Percentiles rank a stretch among this genome's conserved stretches.
phyloP scores from a whole-genome alignment of 1,140 invertebrate genomes.

The Solenopsis fugax region DNA sequence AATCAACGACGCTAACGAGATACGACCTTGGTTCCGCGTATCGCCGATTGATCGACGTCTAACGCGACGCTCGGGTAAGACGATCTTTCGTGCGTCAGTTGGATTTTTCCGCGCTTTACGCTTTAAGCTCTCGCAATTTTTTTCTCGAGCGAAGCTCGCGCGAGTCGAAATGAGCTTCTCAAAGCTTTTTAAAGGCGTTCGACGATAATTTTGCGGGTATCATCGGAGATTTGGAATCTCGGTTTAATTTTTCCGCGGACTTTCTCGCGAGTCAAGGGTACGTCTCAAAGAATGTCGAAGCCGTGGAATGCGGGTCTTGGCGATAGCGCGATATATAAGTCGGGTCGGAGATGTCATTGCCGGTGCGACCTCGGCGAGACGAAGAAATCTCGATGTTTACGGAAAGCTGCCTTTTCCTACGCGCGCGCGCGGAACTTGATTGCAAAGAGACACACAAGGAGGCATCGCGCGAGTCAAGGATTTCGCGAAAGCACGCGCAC shows the following conservation, averaged over 20 bases:
- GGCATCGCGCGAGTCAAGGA: conserved; percentile 35
- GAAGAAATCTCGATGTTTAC: conserved; percentile 41
- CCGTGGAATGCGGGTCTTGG: conserved; percentile 2
- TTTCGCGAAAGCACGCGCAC: conserved; percentile 29
- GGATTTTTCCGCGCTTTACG: neutral
- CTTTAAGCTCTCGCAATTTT: neutral
- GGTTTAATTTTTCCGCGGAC: neutral
- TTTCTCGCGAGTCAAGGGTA: neutral
- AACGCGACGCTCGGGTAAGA: neutral
- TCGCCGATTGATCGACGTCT: conserved; percentile 19
- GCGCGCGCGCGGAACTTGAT: conserved; percentile 33
- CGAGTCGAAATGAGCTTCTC: neutral
- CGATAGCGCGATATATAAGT: conserved; percentile 5
- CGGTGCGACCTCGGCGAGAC: conserved; percentile 26
- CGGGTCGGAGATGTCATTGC: conserved; percentile 22
- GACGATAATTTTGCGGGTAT: neutral
- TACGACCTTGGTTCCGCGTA: neutral
- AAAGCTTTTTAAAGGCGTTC: neutral
- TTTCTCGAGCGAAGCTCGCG: neutral
- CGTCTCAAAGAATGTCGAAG: neutral
- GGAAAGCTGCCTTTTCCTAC: conserved; percentile 8
- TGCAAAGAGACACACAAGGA: conserved; percentile 10
- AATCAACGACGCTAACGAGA: conserved; percentile 48
- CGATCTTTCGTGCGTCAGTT: neutral
- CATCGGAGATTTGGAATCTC: neutral